A percentile compares a stretch with the other conserved stretches of the same genome.
Evolutionary conservation across 2,888 invertebrate species (phyloP).

Genomic region (Lithodes maja): DNA sequence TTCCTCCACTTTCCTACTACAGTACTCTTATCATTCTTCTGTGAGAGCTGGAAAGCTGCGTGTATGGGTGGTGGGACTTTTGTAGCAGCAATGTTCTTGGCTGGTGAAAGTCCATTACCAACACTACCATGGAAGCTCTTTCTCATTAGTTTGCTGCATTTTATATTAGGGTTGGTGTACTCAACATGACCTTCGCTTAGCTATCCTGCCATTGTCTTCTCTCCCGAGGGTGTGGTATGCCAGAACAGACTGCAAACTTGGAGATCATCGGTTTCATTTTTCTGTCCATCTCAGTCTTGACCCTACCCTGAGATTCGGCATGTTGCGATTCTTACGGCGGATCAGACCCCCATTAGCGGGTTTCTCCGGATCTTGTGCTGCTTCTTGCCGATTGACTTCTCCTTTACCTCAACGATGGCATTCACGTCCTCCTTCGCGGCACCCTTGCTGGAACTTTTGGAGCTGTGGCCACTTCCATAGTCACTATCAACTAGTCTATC

Average conservation of each 20-base stretch:
- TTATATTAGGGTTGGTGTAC: slow-evolving; percentile 87
- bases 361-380: slow-evolving; percentile 93
- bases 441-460: too few species aligned
- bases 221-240: slow-evolving; percentile 76
- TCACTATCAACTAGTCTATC: too few species aligned
- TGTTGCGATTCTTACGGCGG: slow-evolving; percentile 89
- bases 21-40: slow-evolving; percentile 39
- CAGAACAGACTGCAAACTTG: slow-evolving; percentile 75
- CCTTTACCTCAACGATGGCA: too few species aligned
- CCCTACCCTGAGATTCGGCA: slow-evolving; percentile 93
- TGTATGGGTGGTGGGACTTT: slow-evolving; percentile 86
- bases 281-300: slow-evolving; percentile 76
- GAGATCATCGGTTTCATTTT: slow-evolving; percentile 73
- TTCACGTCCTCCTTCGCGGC: too few species aligned
- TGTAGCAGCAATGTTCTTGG: slow-evolving; percentile 85
- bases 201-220: slow-evolving; percentile 81
- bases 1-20: slow-evolving; percentile 71
- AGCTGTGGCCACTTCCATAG: too few species aligned
- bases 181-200: slow-evolving; percentile 91
- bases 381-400: slow-evolving; percentile 80
- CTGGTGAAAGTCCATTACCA: slow-evolving; percentile 74
- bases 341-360: slow-evolving; percentile 90
- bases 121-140: slow-evolving; percentile 91
- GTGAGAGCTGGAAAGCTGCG: slow-evolving; percentile 83
- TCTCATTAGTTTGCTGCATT: slow-evolving; percentile 89